phyloP scores from a whole-genome alignment of 2,888 invertebrate species.

The Lissocephala sabroskyi region DNA sequence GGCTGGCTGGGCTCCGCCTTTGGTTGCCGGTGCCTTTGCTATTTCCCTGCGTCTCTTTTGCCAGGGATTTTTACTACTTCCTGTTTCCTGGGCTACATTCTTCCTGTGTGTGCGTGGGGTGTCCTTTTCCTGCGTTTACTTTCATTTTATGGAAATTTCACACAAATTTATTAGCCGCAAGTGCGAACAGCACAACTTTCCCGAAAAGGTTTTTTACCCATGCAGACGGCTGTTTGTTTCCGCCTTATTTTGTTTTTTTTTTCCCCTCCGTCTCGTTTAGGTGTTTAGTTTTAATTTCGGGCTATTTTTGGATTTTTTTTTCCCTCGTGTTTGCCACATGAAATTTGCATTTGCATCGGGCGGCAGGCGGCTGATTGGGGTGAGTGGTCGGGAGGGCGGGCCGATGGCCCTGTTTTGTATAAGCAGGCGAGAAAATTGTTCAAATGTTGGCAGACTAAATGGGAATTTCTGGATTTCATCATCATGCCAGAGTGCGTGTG shows the following conservation, averaged over 20 bases:
- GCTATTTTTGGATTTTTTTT: neutral
- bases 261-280: neutral
- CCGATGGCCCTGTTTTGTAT: neutral
- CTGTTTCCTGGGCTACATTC: constrained; percentile 26
- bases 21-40: neutral
- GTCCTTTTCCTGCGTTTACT: constrained; percentile 39
- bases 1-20: constrained; percentile 30
- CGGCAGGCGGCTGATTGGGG: too few species aligned
- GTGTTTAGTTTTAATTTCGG: constrained; percentile 34
- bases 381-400: too few species aligned
- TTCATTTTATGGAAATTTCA: constrained; percentile 64
- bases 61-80: constrained; percentile 64
- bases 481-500: too few species aligned
- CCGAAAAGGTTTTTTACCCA: neutral
- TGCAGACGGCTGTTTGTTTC: neutral
- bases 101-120: neutral
- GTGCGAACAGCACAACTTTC: constrained; percentile 43
- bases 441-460: too few species aligned
- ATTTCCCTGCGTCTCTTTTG: constrained; percentile 42
- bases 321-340: constrained; percentile 17
- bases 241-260: constrained; percentile 22
- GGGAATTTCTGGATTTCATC: too few species aligned
- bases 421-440: neutral
- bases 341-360: constrained; percentile 13
- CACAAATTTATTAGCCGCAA: constrained; percentile 61